Conservation (phyloP, 92 coral and sea anemone genomes). For the Epizoanthus ramosus region DNA sequence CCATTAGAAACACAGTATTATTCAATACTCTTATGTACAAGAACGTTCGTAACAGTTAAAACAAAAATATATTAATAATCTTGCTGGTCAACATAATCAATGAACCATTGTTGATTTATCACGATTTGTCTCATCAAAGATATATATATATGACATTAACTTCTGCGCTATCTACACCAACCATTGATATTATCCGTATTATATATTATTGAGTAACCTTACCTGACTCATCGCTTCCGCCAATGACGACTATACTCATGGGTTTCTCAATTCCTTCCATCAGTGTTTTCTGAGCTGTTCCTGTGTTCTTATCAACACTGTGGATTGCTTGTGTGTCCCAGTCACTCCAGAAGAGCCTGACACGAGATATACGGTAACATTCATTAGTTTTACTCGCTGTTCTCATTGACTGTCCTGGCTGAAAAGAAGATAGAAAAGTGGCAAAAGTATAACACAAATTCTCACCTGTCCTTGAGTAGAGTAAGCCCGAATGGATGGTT, state of each 20-base stretch:
- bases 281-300: slow-evolving; percentile 45
- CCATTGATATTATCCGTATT: no score
- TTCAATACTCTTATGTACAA: no score
- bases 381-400: no score
- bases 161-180: no score
- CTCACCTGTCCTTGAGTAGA: slow-evolving; percentile 77
- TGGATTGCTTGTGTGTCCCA: slow-evolving; percentile 75
- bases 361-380: not conserved
- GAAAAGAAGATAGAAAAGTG: not conserved
- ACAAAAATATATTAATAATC: no score
- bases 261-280: slow-evolving; percentile 69
- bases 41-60: no score
- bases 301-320: slow-evolving; percentile 71
- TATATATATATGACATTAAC: no score
- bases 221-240: slow-evolving; percentile 44
- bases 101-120: no score
- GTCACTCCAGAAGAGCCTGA: slow-evolving; percentile 91
- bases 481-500: slow-evolving; percentile 78
- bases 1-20: no score
- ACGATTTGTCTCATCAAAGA: no score
- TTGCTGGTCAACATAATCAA: no score
- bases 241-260: slow-evolving; percentile 54
- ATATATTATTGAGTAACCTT: slow-evolving; percentile 15
- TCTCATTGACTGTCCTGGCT: no score
- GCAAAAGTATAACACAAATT: not conserved